Evolutionary conservation across 2,888 invertebrate species (phyloP).

Genomic region (Eubasilissa splendida): DNA sequence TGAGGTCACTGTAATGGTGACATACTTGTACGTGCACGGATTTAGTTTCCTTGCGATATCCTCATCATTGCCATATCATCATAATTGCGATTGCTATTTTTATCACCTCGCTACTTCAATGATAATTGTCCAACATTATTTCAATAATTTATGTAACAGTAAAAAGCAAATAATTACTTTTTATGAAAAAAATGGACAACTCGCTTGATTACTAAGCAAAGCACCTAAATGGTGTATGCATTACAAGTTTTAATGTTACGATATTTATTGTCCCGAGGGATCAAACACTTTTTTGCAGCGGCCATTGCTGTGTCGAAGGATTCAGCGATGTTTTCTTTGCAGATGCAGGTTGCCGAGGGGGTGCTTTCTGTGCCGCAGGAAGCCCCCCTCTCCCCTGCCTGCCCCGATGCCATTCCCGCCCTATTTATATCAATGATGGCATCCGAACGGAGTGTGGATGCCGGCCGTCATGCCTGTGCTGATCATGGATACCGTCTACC

Average conservation of each 20-base stretch:
- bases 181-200: not conserved
- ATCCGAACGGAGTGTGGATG: not conserved
- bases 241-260: not conserved
- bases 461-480: not conserved
- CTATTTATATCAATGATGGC: slow-evolving; percentile 9
- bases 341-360: slow-evolving; percentile 1
- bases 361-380: slow-evolving; percentile 7
- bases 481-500: not conserved
- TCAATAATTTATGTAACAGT: not conserved
- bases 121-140: too few relatives aligned
- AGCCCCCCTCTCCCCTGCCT: not conserved
- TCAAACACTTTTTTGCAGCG: not conserved
- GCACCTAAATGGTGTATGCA: not conserved
- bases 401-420: not conserved
- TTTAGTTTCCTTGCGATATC: too few relatives aligned
- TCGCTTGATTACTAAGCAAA: not conserved
- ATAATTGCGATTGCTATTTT: too few relatives aligned
- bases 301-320: not conserved
- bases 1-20: too few relatives aligned
- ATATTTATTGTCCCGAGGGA: not conserved
- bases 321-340: slow-evolving; percentile 1
- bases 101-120: too few relatives aligned
- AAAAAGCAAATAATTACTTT: not conserved
- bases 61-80: too few relatives aligned
- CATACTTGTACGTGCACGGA: too few relatives aligned